phyloP scores from a whole-genome alignment of 2,113 vertebrate genomes.

The pig (Sus scrofa) region T2T-Sscrofa CM000826.6:121248501-121249000 shows the following conservation, averaged over 20 bases:
- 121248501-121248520: background rate
- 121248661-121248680: background rate
- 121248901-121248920: too few species aligned
- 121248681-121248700: background rate
- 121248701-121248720: background rate
- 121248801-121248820: background rate
- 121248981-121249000: too few species aligned
- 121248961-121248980: too few species aligned
- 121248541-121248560: conserved; percentile 16
- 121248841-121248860: background rate
- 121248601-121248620: background rate
- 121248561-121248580: background rate
- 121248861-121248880: too few species aligned
- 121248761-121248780: background rate
- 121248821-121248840: background rate
- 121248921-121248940: too few species aligned
- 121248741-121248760: background rate
- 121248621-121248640: background rate
- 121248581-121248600: background rate
- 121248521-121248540: conserved; percentile 18
- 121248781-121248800: background rate
- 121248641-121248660: background rate
- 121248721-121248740: background rate
- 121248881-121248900: too few species aligned
- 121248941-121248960: too few species aligned